Evolutionary conservation across 2,113 vertebrate species (phyloP).

Genomic region (Lepidothrix coronata): DNA sequence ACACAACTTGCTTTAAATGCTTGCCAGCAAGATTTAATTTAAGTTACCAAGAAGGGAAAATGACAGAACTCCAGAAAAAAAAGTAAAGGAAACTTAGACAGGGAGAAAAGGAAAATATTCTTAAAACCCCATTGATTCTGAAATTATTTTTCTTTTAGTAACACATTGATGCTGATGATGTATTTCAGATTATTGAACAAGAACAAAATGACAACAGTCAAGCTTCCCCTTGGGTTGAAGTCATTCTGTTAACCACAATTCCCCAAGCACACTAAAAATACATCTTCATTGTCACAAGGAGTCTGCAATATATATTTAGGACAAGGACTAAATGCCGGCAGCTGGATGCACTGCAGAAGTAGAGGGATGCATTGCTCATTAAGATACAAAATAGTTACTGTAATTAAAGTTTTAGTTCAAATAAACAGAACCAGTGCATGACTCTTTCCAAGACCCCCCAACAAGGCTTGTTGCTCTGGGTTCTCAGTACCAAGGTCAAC

Average conservation of each 20-base stretch:
- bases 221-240: background rate
- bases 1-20: background rate
- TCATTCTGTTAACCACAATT: background rate
- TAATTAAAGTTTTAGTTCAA: conserved; percentile 20
- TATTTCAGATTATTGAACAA: conserved; percentile 13
- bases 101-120: background rate
- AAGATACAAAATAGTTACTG: background rate
- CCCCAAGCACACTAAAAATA: background rate
- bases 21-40: background rate
- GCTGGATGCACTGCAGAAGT: background rate
- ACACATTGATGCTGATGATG: background rate
- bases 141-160: conserved; percentile 6
- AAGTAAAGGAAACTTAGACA: background rate
- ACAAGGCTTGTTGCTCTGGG: background rate
- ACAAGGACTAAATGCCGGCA: background rate
- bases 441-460: background rate
- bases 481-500: background rate
- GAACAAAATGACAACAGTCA: conserved; percentile 10
- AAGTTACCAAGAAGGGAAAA: background rate
- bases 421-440: background rate
- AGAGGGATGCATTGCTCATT: background rate
- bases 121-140: background rate
- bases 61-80: background rate
- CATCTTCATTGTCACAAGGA: background rate
- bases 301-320: background rate